Conservation (phyloP, 2,888 invertebrate species). For the Bombylius discolor region DNA sequence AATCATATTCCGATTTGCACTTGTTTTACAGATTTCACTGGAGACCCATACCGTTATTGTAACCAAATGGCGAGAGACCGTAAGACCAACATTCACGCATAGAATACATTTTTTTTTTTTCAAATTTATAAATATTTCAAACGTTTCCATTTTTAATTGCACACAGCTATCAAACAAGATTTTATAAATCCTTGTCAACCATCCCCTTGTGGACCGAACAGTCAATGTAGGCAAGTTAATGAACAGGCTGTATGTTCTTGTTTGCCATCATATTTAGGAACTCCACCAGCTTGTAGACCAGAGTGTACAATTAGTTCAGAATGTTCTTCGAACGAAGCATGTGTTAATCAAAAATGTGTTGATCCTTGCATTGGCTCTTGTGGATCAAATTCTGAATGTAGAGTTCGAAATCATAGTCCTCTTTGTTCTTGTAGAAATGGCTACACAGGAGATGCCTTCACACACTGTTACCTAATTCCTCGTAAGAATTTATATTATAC, state of each 20-base stretch:
- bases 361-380: constrained; percentile 52
- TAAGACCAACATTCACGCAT: constrained; percentile 28
- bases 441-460: constrained; percentile 65
- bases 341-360: constrained; percentile 49
- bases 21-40: constrained; percentile 58
- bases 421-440: constrained; percentile 58
- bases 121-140: background rate
- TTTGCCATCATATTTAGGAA: constrained; percentile 44
- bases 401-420: constrained; percentile 64
- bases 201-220: constrained; percentile 55
- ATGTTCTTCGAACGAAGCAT: constrained; percentile 48
- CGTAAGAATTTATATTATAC: constrained; percentile 23
- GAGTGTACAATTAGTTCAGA: constrained; percentile 55
- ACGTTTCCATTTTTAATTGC: background rate
- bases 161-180: constrained; percentile 20
- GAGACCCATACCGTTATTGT: constrained; percentile 69
- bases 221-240: constrained; percentile 48
- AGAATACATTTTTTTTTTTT: too few relatives aligned
- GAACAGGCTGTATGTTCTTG: constrained; percentile 51
- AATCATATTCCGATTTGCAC: constrained; percentile 76
- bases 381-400: constrained; percentile 53
- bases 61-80: constrained; percentile 36
- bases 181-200: constrained; percentile 43
- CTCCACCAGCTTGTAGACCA: constrained; percentile 57
- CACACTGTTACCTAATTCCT: constrained; percentile 43